These are phyloP conservation scores for Tenodera sinensis DNA, from an alignment of 2,888 invertebrate genomes.

Conservation along the genomic window DNA sequence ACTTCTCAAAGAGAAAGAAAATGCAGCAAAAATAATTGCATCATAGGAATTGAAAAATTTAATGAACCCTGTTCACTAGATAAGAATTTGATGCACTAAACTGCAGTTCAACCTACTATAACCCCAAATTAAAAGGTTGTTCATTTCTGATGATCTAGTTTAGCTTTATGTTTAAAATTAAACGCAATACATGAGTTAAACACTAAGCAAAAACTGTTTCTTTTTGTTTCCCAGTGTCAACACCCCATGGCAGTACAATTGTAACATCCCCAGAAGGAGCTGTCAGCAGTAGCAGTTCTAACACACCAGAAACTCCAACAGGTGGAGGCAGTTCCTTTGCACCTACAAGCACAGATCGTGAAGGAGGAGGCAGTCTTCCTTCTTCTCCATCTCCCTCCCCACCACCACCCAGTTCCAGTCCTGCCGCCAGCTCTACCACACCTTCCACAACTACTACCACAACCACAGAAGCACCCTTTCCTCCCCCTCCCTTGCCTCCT, in stretches of 20 bases:
- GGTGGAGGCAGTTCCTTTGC: neutral
- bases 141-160: no score
- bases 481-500: constrained; percentile 38
- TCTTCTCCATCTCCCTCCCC: neutral
- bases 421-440: constrained; percentile 5
- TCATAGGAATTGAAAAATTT: no score
- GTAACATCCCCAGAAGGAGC: neutral
- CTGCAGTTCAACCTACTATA: no score
- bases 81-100: no score
- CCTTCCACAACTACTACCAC: constrained; percentile 37
- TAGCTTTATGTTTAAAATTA: neutral
- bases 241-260: neutral
- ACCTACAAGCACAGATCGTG: neutral
- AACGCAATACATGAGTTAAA: neutral
- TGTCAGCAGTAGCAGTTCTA: neutral
- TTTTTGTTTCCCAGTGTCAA: neutral
- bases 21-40: no score
- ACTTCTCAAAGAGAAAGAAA: no score
- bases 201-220: neutral
- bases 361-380: neutral
- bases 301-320: constrained; percentile 28
- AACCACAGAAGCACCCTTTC: constrained; percentile 35
- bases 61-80: no score
- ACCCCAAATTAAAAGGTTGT: no score
- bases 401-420: neutral